These are phyloP conservation scores for Notothenia rossii DNA, from an alignment of 2,113 vertebrate genomes.

Conservation along the genomic window DNA sequence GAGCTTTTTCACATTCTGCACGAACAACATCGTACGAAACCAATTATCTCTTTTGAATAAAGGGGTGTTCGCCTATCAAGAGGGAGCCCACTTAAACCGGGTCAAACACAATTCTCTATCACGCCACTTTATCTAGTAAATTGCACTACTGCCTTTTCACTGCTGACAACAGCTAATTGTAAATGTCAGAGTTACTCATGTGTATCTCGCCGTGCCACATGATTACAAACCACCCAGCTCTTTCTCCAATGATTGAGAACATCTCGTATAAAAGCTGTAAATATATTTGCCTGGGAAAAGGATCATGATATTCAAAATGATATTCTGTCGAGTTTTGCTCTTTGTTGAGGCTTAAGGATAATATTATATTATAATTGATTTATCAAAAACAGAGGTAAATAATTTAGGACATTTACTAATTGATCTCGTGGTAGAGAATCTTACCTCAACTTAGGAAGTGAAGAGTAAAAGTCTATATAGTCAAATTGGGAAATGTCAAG, in stretches of 20 bases:
- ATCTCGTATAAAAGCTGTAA: constrained; percentile 48
- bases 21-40: constrained; percentile 66
- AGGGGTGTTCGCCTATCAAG: constrained; percentile 59
- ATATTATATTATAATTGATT: no score
- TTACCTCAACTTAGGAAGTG: no score
- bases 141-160: constrained; percentile 73
- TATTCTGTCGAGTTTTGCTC: no score
- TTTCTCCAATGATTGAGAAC: constrained; percentile 51
- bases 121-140: constrained; percentile 75
- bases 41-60: constrained; percentile 80
- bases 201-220: constrained; percentile 33
- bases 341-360: no score
- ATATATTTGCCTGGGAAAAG: constrained; percentile 35
- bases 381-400: no score
- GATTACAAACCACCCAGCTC: constrained; percentile 76
- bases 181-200: constrained; percentile 78
- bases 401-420: no score
- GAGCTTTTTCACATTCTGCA: constrained; percentile 29
- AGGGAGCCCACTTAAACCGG: constrained; percentile 70
- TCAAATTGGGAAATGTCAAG: no score
- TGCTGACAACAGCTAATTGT: constrained; percentile 82
- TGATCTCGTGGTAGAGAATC: no score
- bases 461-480: no score
- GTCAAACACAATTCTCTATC: constrained; percentile 73
- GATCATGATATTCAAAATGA: neutral